Conservation (phyloP, 2,113 vertebrate species). For the Electrona antarctica region DNA sequence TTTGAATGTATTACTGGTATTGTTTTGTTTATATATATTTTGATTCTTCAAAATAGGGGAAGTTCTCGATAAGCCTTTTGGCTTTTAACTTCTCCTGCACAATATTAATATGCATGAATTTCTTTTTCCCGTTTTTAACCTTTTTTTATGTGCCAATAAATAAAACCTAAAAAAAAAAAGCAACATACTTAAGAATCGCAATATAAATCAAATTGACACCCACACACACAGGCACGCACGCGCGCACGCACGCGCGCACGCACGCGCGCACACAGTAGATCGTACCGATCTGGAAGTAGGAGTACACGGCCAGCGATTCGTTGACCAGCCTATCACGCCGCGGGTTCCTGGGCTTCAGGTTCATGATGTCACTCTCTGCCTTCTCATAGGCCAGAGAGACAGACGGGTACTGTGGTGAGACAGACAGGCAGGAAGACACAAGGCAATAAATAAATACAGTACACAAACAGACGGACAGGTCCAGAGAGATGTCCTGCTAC, state of each 20-base stretch:
- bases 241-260: neutral
- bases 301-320: conserved; percentile 84
- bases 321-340: conserved; percentile 84
- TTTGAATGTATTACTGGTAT: too few species aligned
- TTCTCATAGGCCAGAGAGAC: conserved; percentile 89
- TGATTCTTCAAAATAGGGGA: too few species aligned
- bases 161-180: too few species aligned
- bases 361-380: conserved; percentile 90
- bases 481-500: neutral
- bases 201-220: too few species aligned
- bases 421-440: neutral
- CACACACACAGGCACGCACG: neutral
- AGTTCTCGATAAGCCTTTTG: too few species aligned
- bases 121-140: too few species aligned
- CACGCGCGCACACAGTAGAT: neutral
- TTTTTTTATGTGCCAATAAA: too few species aligned
- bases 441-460: neutral
- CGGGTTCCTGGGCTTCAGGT: conserved; percentile 84
- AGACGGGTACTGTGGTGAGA: conserved; percentile 80
- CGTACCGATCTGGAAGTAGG: conserved; percentile 88
- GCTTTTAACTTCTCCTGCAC: too few species aligned
- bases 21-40: too few species aligned
- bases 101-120: too few species aligned
- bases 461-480: neutral
- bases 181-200: too few species aligned